Evolutionary conservation across 1,140 invertebrate genomes (phyloP), one percentile per base, ranked within the genome.

Genomic region (Sminthurinus signatus): DNA sequence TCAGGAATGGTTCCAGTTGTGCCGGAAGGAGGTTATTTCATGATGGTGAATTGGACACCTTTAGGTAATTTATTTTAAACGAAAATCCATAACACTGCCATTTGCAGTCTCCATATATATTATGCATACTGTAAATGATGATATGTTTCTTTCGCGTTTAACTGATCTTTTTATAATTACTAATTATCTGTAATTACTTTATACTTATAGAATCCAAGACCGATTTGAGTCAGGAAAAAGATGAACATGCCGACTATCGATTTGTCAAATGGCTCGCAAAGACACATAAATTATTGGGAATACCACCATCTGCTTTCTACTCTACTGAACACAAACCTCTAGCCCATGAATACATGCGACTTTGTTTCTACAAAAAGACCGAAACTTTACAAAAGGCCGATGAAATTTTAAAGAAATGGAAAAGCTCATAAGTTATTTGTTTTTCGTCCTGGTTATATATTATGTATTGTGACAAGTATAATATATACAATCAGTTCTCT

Each of bases 211-310:
- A 70, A 54, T 51, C 56, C 5, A 71, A 71, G 59, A 52, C 58
- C 1, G 65, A 71, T 44, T 48, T 71, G 21, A 65, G 60, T 52
- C n/a, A 1, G 0, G 88, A 91, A 76, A 78, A 71, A 0, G 88
- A 92, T 72, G 76, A 80, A 70, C 81, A 85, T 68, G 86, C 86
- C 68, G 95, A 98, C 78, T 97, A 93, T 75, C 83, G 83, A 73
- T 98, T 98, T 77, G 92, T 91, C 0, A 91, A 96, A 78, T 98
- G 93, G 88, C 86, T 98, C 81, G 88, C 87, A 0, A 94, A 91
- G 75, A 91, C 93, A 74, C 86, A 92, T 75, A 93, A 94, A 62
- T 77, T 99, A 19, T 87, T 95, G 73, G 88, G 89, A 32, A 98
- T 99, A 73, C 96, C 96, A 15, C 88, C 91, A 14, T 88, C 88